phyloP scores from a whole-genome alignment of 2,113 vertebrate species.

The Cathartes aura region DNA sequence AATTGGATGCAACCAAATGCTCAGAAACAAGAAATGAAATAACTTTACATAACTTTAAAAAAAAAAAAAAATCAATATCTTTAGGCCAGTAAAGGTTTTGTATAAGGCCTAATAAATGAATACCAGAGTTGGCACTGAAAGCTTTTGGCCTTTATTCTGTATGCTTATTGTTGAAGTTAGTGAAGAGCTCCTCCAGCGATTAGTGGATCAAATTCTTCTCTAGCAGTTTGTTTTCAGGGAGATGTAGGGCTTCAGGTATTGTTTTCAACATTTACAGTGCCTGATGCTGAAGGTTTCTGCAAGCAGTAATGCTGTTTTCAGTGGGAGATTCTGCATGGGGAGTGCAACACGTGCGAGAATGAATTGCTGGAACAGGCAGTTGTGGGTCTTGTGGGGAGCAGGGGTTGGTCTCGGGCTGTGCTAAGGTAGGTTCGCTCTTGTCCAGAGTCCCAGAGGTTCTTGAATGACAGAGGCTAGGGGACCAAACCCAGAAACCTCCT shows the following conservation, averaged over 20 bases:
- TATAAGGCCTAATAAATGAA: not conserved
- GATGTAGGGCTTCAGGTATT: not conserved
- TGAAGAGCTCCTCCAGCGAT: not conserved
- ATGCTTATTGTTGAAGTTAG: not conserved
- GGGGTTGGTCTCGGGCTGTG: fast-evolving
- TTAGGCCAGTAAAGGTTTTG: not conserved
- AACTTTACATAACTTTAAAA: not conserved
- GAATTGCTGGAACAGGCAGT: not conserved
- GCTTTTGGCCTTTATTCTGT: not conserved
- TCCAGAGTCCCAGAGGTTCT: not conserved
- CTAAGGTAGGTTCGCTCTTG: not conserved
- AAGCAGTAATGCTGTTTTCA: not conserved
- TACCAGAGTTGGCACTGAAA: not conserved
- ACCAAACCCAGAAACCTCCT: not conserved
- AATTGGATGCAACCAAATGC: not conserved
- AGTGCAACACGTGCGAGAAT: fast-evolving
- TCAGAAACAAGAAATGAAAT: not conserved
- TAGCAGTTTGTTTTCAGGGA: not conserved
- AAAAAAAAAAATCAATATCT: not conserved
- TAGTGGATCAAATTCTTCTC: not conserved
- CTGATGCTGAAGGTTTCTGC: not conserved
- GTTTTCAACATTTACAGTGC: not conserved
- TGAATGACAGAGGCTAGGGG: not conserved
- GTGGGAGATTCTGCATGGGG: not conserved
- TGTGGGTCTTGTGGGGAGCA: not conserved